phyloP scores from a whole-genome alignment of 1,140 invertebrate genomes.

The Manduca sexta region DNA sequence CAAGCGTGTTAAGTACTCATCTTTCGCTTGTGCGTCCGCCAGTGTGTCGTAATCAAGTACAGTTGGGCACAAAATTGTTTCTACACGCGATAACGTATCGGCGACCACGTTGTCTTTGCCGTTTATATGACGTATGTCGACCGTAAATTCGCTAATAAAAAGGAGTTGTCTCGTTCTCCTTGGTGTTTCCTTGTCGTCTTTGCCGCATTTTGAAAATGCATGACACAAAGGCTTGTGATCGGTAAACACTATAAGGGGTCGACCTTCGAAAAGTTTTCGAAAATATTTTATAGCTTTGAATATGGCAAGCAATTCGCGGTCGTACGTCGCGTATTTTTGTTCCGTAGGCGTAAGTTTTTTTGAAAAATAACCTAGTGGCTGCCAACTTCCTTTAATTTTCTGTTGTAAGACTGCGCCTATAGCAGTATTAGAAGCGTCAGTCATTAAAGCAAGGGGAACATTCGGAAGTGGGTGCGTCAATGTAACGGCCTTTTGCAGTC shows the following conservation, averaged over 20 bases:
- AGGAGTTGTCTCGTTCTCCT: conserved; percentile 15
- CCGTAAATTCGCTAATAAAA: no score
- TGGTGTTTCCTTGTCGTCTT: conserved; percentile 17
- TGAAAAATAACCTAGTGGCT: neutral
- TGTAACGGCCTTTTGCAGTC: conserved; percentile 27
- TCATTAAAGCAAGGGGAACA: neutral
- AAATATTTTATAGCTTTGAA: neutral
- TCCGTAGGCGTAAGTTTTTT: neutral
- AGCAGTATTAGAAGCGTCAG: neutral
- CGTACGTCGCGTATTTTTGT: neutral
- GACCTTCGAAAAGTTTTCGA: conserved; percentile 1
- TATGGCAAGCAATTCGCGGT: neutral
- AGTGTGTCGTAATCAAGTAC: conserved; percentile 2
- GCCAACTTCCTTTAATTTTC: neutral
- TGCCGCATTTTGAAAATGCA: conserved; percentile 31
- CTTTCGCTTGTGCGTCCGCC: neutral
- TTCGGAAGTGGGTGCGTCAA: conserved; percentile 24
- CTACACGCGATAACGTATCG: conserved; percentile 1
- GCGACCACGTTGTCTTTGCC: conserved; percentile 9
- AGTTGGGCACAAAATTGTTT: neutral
- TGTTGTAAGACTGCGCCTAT: neutral
- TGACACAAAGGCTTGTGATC: neutral
- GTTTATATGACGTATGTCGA: conserved; percentile 16
- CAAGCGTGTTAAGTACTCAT: neutral
- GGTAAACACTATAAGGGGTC: neutral